Percentiles rank a stretch among this genome's conserved stretches.
phyloP scores from a whole-genome alignment of 1,140 invertebrate genomes.

The Drosophila parabipectinata region DNA sequence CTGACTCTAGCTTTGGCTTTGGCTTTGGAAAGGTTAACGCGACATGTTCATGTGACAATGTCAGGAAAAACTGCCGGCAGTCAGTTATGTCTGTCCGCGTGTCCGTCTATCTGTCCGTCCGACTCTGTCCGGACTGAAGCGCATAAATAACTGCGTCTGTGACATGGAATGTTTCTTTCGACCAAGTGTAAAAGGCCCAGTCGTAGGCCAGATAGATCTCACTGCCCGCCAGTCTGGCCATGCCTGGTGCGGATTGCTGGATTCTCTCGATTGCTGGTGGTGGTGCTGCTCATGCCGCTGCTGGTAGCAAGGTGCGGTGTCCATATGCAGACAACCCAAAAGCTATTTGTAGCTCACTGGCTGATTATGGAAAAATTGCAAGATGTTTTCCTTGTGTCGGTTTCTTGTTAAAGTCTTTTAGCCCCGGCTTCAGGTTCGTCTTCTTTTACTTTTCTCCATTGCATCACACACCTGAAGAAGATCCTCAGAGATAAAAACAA shows the following conservation, averaged over 20 bases:
- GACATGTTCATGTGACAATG: constrained; percentile 81
- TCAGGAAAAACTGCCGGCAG: constrained; percentile 70
- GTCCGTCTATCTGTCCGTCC: not conserved
- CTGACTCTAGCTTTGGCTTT: constrained; percentile 25
- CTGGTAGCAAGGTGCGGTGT: constrained; percentile 79
- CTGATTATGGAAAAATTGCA: constrained; percentile 79
- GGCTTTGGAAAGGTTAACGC: constrained; percentile 72
- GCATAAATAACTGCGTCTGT: constrained; percentile 83
- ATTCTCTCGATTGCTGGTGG: constrained; percentile 1
- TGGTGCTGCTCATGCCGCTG: constrained; percentile 23
- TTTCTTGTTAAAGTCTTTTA: constrained; percentile 35
- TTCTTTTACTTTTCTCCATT: constrained; percentile 48
- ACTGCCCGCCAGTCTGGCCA: constrained; percentile 70
- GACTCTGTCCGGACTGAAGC: constrained; percentile 51
- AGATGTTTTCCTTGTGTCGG: constrained; percentile 71
- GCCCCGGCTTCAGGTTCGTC: constrained; percentile 20
- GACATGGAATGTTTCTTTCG: constrained; percentile 72
- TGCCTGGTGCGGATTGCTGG: constrained; percentile 73
- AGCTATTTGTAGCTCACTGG: constrained; percentile 77
- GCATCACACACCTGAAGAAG: constrained; percentile 53
- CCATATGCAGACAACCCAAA: constrained; percentile 74
- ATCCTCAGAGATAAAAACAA: constrained; percentile 1
- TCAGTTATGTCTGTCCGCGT: constrained; percentile 19
- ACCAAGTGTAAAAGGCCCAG: constrained; percentile 56
- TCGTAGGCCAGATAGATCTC: constrained; percentile 68